Evolutionary conservation across 2,113 vertebrate species (phyloP).

Genomic region (Sapajus apella): DNA sequence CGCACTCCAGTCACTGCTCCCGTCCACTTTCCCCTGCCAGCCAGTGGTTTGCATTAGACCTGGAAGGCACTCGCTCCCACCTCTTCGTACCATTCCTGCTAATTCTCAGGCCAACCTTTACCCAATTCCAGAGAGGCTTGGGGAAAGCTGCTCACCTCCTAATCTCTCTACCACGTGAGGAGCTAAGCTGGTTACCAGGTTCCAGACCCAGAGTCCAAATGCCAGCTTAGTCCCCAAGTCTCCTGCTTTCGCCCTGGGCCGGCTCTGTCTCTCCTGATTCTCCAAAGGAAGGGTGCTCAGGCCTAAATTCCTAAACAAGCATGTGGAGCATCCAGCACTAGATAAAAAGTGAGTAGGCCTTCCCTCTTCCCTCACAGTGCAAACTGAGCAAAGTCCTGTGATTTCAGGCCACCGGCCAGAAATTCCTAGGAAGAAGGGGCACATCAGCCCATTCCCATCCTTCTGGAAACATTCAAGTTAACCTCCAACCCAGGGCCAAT

Average conservation of each 20-base stretch:
- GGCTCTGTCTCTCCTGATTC: background rate
- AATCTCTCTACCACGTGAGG: conserved; percentile 67
- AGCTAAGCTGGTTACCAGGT: conserved; percentile 63
- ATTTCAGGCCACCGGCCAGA: conserved; percentile 53
- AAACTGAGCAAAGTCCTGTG: conserved; percentile 30
- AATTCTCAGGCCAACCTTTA: conserved; percentile 38
- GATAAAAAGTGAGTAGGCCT: background rate
- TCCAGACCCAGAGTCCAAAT: background rate
- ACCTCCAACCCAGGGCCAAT: background rate
- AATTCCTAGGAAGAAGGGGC: background rate
- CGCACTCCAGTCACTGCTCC: background rate
- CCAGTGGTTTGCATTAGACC: background rate
- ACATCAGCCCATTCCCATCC: background rate
- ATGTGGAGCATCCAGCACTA: background rate
- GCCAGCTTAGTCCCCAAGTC: background rate
- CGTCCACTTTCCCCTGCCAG: background rate
- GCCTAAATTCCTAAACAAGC: background rate
- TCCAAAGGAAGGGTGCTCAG: background rate
- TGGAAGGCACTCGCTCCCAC: background rate
- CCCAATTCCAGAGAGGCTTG: conserved; percentile 72
- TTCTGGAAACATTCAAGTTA: conserved; percentile 43
- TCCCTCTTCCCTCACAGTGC: background rate
- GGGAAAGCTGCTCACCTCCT: conserved; percentile 63
- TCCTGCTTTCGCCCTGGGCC: background rate
- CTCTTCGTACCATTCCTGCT: background rate